Evolutionary conservation across 1,140 invertebrate species (phyloP), one percentile per base, ranked within the genome.

Genomic region (Brachionus manjavacas): DNA sequence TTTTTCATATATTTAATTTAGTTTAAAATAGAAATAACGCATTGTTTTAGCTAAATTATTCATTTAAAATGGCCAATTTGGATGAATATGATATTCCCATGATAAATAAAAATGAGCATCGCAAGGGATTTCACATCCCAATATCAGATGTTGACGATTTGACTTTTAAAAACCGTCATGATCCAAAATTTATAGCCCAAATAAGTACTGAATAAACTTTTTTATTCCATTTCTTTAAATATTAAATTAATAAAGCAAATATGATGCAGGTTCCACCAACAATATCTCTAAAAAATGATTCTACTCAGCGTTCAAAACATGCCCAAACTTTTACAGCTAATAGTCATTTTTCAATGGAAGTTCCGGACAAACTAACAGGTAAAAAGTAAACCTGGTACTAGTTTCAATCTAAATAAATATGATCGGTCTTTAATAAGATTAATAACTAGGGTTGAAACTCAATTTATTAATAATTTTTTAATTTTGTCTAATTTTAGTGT

Each of bases 311-410:
- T 25, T n/a, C 28, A 55, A 64, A 31, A 16, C 78, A 64, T 35
- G 25, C 0, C 28, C 8, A 49, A 3, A n/a, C 16, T 41, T 64
- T 41, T 16, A 6, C 14, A 66, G 23, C 49, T 35, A 68, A 55
- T 35, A 25, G 9, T 8, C n/a, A 23, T 4, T 81, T 64, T 46
- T 28, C 79, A 12, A 81, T 81, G 79, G 79, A 81, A 25, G 31
- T 81, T 14, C 79, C 79, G 20, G 79, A 81, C 12, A 81, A 64
- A 68, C 60, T 81, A 64, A 81, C 79, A 64, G 52, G 79, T 81
- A 28, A 8, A 25, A 31, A 20, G 20, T 68, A 20, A 41, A 39
- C 43, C 16, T 16, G 16, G 1, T 39, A 7, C 9, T 9, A 39
- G 68, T 41, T 72, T 72, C 68, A 72, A 72, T 72, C 68, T 72